Base-by-base conservation (phyloP, 1,140 invertebrate species). In the Vanessa tameamea region DNA sequence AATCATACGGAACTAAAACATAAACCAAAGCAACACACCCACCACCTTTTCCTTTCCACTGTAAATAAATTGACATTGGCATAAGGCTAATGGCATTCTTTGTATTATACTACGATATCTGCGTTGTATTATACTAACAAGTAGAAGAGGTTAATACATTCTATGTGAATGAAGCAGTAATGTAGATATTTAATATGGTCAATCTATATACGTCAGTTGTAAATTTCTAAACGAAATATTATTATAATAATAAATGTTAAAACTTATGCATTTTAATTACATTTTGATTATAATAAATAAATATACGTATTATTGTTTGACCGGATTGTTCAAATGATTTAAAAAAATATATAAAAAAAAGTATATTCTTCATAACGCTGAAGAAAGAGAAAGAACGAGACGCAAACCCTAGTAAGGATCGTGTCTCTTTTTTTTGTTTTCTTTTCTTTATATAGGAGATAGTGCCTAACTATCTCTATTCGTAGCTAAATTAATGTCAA, bases 21-120 rank as follows among this genome's bases (percentile, higher is more conserved):
- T 81, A 87, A 89, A 86, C 72, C 72, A 72, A 77, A 79, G 82
- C 82, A 84, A 90, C 90, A 92, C 90, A 90, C 87, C 89, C 90
- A 87, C 82, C 86, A 71, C 88, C 82, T 85, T 84, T 83, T 87
- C 87, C 83, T 87, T 86, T 88, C 83, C 82, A 90, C 87, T 90
- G 84, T 90, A 91, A 89, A 88, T 89, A 86, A 86, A 86, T 61
- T 75, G 73, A 65, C 73, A 75, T 70, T 75, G 66, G 66, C 66
- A 69, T 69, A 31, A 31, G 26, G 26, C 26, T 31, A 31, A 47
- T 57, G n/a, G 53, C 66, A 47, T 57, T 59, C 6, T 14, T n/a
- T 51, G 48, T 51, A n/a, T 12, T 51, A 15, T 37, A 61, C 57
- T 61, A 61, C 13, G 57, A 15, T 31, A 31, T 37, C 14, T 31